Evolutionary conservation across 2,888 invertebrate genomes (phyloP), one percentile per base, ranked within the genome.

Genomic region (Beris morrisii): DNA sequence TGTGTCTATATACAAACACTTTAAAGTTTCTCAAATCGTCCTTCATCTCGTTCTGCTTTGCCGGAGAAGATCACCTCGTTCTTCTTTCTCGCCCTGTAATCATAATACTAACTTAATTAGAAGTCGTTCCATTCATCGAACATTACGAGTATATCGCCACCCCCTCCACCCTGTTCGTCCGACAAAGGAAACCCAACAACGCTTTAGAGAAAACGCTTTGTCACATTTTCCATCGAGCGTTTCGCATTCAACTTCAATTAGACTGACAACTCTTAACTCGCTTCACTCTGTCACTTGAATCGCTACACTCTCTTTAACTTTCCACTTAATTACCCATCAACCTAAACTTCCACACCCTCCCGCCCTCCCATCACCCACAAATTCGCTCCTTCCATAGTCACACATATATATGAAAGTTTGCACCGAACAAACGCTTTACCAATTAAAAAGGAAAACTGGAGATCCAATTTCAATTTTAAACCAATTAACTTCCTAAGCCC

Each of bases 401-500:
- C 30, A 46, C 12, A 30, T n/a, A 58, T n/a, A 45, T 48, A 11
- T 7, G 48, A 48, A 48, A 48, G 3, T 15, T 48, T 7, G 48
- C 13, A 11, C n/a, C n/a, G 48, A n/a, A n/a, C 6, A 5, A 15
- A 13, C 48, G 48, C 15, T 48, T 31, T 5, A 50, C 52, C 48
- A 64, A 65, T 55, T 61, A 61, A 56, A 61, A 65, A 54, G 44
- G 66, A 69, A 64, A 67, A 67, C 69, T 67, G 67, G 44, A 61
- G 69, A 70, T 67, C 70, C 71, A 67, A 67, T 71, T 72, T 71
- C 71, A 71, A 71, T 70, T 70, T 69, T 68, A 71, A 72, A 71
- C 69, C 71, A 70, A 72, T 71, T 72, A 68, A 70, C 66, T 71
- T 68, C 64, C 64, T 67, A 69, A 71, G 72, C 69, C 22, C 70